A percentile compares a stretch with the other conserved stretches of the same genome.
Conservation (phyloP, 2,113 vertebrate genomes). For the Mionectes macconnelli region DNA sequence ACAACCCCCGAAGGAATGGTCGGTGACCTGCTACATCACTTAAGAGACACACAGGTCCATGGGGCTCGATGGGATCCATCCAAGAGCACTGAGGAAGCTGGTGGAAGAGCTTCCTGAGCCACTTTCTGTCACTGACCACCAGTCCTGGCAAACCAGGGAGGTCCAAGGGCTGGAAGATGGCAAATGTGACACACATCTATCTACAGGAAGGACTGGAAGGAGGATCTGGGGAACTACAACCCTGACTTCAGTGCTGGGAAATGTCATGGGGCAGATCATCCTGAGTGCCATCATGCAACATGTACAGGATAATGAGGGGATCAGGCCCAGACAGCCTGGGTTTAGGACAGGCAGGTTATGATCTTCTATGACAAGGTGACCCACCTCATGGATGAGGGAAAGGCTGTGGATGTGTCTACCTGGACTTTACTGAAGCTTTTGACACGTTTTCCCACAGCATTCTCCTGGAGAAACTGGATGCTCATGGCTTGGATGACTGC, state of each 20-base stretch:
- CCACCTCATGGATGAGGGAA: background rate
- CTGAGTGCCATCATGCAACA: background rate
- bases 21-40: background rate
- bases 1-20: background rate
- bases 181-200: background rate
- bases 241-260: background rate
- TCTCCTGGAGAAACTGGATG: background rate
- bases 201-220: background rate
- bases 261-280: background rate
- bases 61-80: background rate
- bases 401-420: background rate
- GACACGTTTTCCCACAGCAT: background rate
- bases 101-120: background rate
- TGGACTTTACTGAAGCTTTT: background rate
- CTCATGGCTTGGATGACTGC: background rate
- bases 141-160: background rate
- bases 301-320: background rate
- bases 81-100: background rate
- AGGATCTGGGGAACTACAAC: background rate
- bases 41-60: background rate
- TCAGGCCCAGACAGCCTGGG: background rate
- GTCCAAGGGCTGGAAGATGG: background rate
- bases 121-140: background rate
- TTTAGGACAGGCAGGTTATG: background rate
- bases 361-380: background rate